These are phyloP conservation scores for Puma concolor DNA, from an alignment of 2,113 vertebrate species.

Conservation along the genomic window DNA sequence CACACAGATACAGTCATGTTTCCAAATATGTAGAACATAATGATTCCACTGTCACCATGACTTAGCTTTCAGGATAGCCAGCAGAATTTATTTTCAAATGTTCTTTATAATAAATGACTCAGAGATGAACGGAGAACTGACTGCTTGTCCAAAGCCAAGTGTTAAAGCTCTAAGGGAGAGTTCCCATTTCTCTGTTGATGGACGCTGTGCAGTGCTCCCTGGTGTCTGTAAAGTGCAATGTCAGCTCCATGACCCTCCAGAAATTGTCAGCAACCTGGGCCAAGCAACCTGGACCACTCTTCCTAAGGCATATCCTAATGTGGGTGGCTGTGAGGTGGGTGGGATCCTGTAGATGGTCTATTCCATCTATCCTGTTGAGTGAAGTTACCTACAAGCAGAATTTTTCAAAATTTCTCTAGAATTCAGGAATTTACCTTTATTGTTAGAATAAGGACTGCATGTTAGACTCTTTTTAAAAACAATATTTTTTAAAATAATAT, in stretches of 20 bases:
- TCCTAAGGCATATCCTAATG: no score
- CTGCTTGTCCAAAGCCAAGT: neutral
- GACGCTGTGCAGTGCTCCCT: accelerated
- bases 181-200: accelerated
- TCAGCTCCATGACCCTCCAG: no score
- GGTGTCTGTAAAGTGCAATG: accelerated
- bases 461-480: neutral
- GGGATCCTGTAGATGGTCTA: accelerated
- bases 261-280: neutral
- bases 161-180: accelerated
- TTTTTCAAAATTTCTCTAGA: neutral
- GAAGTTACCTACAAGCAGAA: neutral
- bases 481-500: no score
- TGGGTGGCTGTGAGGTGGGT: no score
- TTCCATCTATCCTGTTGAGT: neutral
- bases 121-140: neutral
- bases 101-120: neutral
- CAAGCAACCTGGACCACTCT: accelerated
- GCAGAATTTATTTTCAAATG: neutral
- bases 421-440: neutral
- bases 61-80: neutral
- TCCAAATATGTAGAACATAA: neutral
- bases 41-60: neutral
- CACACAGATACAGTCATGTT: neutral
- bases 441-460: neutral